These are phyloP conservation scores for Odontesthes bonariensis DNA, from an alignment of 2,113 vertebrate genomes.

Conservation along the genomic window DNA sequence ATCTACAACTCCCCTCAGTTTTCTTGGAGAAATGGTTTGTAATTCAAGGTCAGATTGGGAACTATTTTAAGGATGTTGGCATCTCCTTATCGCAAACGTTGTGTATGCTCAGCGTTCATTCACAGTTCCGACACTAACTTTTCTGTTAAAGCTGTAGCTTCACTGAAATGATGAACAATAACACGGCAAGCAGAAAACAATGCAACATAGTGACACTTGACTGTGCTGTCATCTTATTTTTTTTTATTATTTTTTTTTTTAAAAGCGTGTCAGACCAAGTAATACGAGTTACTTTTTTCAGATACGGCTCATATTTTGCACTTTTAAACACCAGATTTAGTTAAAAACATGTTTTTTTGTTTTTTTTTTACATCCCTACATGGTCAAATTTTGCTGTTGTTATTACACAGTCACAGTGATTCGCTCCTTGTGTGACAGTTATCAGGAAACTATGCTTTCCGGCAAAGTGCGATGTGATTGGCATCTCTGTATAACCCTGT, in stretches of 20 bases:
- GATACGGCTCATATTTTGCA: background rate
- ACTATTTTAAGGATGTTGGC: slow-evolving; percentile 47
- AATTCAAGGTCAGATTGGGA: slow-evolving; percentile 40
- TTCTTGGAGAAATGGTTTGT: background rate
- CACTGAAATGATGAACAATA: slow-evolving; percentile 4
- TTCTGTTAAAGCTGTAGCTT: background rate
- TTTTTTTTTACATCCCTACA: slow-evolving; percentile 12
- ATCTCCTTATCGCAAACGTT: slow-evolving; percentile 32
- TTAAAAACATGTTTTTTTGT: slow-evolving; percentile 7
- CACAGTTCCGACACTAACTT: slow-evolving; percentile 13
- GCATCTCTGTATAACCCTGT: slow-evolving; percentile 28
- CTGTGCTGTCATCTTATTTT: background rate
- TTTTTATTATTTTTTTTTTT: no score
- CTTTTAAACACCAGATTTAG: slow-evolving; percentile 11
- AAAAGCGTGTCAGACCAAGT: background rate
- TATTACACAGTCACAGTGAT: slow-evolving; percentile 21
- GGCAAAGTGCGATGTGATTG: slow-evolving; percentile 29
- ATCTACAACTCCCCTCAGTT: background rate
- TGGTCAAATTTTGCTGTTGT: slow-evolving; percentile 17
- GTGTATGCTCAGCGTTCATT: slow-evolving; percentile 36
- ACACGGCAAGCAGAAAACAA: background rate
- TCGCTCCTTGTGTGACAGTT: slow-evolving; percentile 14
- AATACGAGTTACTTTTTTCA: slow-evolving; percentile 12
- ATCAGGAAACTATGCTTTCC: slow-evolving; percentile 15
- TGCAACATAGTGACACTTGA: slow-evolving; percentile 11